phyloP scores from a whole-genome alignment of 1,140 invertebrate species.

The Saxidomus purpurata region DNA sequence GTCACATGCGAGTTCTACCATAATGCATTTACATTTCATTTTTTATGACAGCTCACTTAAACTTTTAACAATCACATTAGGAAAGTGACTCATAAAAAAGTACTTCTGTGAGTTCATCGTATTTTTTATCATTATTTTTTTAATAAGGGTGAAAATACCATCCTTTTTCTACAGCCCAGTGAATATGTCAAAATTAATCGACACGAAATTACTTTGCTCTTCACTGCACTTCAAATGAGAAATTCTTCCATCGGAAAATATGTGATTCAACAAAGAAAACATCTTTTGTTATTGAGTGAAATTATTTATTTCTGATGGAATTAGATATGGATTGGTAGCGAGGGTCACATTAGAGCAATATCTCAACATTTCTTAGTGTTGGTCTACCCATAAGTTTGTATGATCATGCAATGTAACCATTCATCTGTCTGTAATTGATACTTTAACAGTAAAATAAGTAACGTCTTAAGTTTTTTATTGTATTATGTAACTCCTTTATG shows the following conservation, averaged over 20 bases:
- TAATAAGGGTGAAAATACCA: slow-evolving; percentile 13
- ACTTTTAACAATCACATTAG: no score
- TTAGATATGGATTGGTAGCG: neutral
- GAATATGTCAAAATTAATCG: slow-evolving; percentile 18
- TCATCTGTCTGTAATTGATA: slow-evolving; percentile 14
- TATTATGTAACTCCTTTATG: no score
- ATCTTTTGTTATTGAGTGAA: slow-evolving; percentile 26
- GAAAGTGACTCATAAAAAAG: no score
- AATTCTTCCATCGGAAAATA: slow-evolving; percentile 17
- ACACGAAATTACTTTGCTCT: slow-evolving; percentile 25
- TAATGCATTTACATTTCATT: no score
- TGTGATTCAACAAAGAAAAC: slow-evolving; percentile 37
- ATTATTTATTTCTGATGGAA: slow-evolving; percentile 48
- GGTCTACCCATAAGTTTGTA: neutral
- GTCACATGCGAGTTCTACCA: no score
- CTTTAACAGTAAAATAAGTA: neutral
- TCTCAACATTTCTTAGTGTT: neutral
- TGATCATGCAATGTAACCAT: slow-evolving; percentile 31
- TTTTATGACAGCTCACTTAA: no score
- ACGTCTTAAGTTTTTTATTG: no score
- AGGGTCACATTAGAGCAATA: slow-evolving; percentile 32
- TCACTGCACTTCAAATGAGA: slow-evolving; percentile 13
- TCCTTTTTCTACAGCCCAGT: neutral
- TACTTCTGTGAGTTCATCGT: no score
- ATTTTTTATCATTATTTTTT: no score